Conservation (phyloP, 2,797 vertebrate genomes). For the Epinephelus malabaricus region DNA sequence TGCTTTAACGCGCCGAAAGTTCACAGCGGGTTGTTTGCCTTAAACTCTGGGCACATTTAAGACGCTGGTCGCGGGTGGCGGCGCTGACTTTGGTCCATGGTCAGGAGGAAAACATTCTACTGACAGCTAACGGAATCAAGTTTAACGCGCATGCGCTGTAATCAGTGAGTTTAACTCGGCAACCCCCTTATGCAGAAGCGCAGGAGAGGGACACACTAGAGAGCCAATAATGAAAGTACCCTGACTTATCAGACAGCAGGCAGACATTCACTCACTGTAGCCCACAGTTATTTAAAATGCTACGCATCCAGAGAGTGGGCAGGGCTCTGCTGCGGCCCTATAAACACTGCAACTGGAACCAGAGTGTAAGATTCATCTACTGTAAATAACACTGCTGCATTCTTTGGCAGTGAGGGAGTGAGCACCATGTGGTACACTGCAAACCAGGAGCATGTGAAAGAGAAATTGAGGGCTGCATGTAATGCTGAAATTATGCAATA, state of each 20-base stretch:
- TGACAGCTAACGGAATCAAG: constrained; percentile 78
- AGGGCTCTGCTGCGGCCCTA: constrained; percentile 36
- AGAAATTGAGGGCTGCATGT: constrained; percentile 28
- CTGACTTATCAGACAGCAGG: constrained; percentile 30
- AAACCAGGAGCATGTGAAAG: constrained; percentile 31
- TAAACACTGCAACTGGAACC: constrained; percentile 61
- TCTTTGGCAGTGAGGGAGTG: constrained; percentile 59
- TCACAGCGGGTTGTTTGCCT: neutral
- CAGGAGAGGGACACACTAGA: constrained; percentile 27
- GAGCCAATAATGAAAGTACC: constrained; percentile 44
- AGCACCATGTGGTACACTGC: constrained; percentile 31
- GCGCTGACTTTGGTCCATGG: constrained; percentile 20
- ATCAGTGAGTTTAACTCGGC: neutral
- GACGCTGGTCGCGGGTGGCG: neutral
- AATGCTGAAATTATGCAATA: constrained; percentile 8
- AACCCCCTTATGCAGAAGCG: constrained; percentile 26
- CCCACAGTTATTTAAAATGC: constrained; percentile 63
- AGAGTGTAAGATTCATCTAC: constrained; percentile 63
- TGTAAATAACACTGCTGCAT: constrained; percentile 83
- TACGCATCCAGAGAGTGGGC: constrained; percentile 39
- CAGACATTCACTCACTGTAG: constrained; percentile 12
- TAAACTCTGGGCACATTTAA: neutral
- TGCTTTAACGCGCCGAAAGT: neutral
- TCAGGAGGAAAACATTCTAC: constrained; percentile 40
- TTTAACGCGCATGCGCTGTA: constrained; percentile 73